Percentiles rank a stretch among this genome's conserved stretches.
These are phyloP conservation scores for Proales similis DNA, from an alignment of 1,140 invertebrate species.

Conservation along the genomic window DNA sequence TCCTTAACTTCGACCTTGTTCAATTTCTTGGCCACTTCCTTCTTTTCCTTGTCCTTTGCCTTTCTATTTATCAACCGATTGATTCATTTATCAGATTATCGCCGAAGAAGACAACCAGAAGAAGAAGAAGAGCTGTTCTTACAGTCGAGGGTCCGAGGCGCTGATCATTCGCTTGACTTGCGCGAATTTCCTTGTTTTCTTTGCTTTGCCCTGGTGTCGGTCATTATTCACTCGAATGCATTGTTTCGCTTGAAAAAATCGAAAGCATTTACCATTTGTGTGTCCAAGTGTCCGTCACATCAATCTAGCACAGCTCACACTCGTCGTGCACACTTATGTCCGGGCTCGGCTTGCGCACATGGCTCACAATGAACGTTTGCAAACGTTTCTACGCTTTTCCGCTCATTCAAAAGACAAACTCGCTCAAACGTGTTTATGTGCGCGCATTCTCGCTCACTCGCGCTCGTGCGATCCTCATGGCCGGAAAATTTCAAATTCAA, in stretches of 20 bases:
- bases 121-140: not conserved
- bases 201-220: constrained; percentile 15
- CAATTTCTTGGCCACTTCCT: not conserved
- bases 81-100: too few relatives aligned
- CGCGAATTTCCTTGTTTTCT: constrained; percentile 40
- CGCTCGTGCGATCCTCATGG: not conserved
- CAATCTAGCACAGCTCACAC: too few relatives aligned
- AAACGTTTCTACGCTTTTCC: not conserved
- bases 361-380: not conserved
- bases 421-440: too few relatives aligned
- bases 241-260: too few relatives aligned
- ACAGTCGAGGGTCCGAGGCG: constrained; percentile 7
- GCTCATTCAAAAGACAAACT: too few relatives aligned
- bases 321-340: too few relatives aligned
- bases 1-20: constrained; percentile 20
- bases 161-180: constrained; percentile 37
- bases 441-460: not conserved
- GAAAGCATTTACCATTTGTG: too few relatives aligned
- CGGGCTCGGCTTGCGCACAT: too few relatives aligned
- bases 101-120: constrained; percentile 6
- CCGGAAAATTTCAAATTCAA: not conserved
- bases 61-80: constrained; percentile 27
- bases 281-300: too few relatives aligned
- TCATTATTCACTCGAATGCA: too few relatives aligned
- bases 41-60: constrained; percentile 5